Percentiles rank a stretch among this genome's conserved stretches.
Conservation (phyloP, 1,140 invertebrate genomes). For the Anadara kagoshimensis region DNA sequence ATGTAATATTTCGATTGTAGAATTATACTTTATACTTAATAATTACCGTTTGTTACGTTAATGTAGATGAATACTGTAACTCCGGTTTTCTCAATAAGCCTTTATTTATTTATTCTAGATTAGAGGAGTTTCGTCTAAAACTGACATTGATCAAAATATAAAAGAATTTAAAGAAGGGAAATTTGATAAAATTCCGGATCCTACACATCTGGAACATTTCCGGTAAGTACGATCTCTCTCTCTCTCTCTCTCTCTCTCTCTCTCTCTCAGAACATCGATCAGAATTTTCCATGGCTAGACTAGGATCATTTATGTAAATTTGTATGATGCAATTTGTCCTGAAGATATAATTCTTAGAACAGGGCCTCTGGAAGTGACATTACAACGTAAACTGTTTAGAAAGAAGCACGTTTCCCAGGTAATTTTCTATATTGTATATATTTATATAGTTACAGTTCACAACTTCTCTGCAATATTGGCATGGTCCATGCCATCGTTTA, state of each 20-base stretch:
- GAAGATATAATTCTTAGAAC: neutral
- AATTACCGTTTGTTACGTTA: too few relatives aligned
- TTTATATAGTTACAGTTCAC: too few relatives aligned
- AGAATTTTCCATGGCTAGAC: neutral
- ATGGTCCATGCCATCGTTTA: too few relatives aligned
- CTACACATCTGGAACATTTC: slow-evolving; percentile 56
- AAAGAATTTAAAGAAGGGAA: slow-evolving; percentile 50
- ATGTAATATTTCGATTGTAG: too few relatives aligned
- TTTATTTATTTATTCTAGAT: neutral
- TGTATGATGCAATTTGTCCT: neutral
- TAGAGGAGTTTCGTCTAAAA: slow-evolving; percentile 34
- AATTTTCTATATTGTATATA: too few relatives aligned
- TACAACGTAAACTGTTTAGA: too few relatives aligned
- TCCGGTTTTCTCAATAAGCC: too few relatives aligned
- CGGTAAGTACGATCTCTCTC: slow-evolving; percentile 33
- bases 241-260: neutral
- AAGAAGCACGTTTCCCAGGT: too few relatives aligned
- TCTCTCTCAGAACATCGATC: neutral
- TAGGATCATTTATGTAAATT: neutral
- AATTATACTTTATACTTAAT: too few relatives aligned
- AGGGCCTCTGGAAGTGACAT: too few relatives aligned
- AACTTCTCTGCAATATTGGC: too few relatives aligned
- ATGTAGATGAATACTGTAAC: too few relatives aligned
- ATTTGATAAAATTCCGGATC: slow-evolving; percentile 56
- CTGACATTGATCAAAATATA: slow-evolving; percentile 41